phyloP scores from a whole-genome alignment of 2,113 vertebrate genomes.

The Pontoporia blainvillei region DNA sequence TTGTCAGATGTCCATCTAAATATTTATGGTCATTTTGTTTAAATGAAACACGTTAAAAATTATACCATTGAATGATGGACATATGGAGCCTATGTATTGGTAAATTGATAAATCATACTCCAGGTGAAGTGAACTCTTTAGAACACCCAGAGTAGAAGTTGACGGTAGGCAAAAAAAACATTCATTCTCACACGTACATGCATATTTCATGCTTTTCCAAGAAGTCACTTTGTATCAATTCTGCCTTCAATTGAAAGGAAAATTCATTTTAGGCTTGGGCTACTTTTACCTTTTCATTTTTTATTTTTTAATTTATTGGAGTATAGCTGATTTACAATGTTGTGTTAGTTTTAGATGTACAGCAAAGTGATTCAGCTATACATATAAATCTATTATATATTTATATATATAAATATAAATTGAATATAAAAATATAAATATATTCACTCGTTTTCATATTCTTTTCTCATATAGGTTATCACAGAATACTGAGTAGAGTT shows the following conservation, averaged over 20 bases:
- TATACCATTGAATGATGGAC: not conserved
- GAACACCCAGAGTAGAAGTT: not conserved
- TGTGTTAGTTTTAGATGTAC: no score
- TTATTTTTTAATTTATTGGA: no score
- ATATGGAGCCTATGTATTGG: not conserved
- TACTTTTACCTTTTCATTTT: not conserved
- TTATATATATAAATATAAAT: no score
- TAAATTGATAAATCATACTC: slow-evolving; percentile 31
- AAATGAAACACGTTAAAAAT: slow-evolving; percentile 62
- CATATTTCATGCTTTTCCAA: not conserved
- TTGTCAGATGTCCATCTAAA: slow-evolving; percentile 59
- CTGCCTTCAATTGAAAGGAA: not conserved
- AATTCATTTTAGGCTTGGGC: not conserved
- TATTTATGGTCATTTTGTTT: slow-evolving; percentile 53
- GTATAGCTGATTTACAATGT: no score
- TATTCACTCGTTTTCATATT: no score
- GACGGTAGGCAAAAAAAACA: not conserved
- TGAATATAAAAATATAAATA: no score
- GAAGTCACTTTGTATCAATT: not conserved
- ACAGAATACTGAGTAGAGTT: no score
- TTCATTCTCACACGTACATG: not conserved
- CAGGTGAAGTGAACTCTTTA: not conserved
- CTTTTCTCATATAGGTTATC: no score
- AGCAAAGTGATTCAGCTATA: no score
- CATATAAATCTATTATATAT: no score